Percentiles rank a stretch among this genome's conserved stretches.
These are phyloP conservation scores for Paratilapia polleni DNA, from an alignment of 2,113 vertebrate genomes.

Conservation along the genomic window DNA sequence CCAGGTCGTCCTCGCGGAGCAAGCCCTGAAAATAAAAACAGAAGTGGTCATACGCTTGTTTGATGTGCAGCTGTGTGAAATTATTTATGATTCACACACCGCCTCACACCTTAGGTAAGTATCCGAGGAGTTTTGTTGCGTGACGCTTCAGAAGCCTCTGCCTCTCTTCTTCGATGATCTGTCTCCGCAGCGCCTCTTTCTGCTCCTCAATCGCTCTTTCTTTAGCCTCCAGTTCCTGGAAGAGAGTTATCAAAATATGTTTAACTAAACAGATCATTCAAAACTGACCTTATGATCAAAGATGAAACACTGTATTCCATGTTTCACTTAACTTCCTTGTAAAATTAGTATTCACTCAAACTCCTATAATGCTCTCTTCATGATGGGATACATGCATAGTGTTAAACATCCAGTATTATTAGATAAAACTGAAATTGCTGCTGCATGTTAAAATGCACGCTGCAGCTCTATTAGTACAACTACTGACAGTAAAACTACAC, in stretches of 20 bases:
- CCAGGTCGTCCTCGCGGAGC: conserved; percentile 86
- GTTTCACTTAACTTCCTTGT: neutral
- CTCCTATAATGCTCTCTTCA: neutral
- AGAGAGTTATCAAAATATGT: neutral
- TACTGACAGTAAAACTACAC: neutral
- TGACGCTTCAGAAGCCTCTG: conserved; percentile 89
- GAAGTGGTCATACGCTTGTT: neutral
- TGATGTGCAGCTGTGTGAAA: neutral
- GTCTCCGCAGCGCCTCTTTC: conserved; percentile 76
- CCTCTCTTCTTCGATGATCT: conserved; percentile 93
- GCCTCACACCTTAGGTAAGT: conserved; percentile 88
- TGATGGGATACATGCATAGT: neutral
- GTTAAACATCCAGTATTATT: neutral
- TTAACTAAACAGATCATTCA: neutral
- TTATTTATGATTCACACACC: neutral
- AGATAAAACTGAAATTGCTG: too few species aligned
- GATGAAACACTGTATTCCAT: neutral
- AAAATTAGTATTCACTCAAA: neutral
- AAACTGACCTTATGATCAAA: neutral
- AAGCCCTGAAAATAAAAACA: conserved; percentile 81
- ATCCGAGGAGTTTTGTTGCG: conserved; percentile 88
- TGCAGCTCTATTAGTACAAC: neutral
- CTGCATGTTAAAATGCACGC: too few species aligned
- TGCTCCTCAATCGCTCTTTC: conserved; percentile 82
- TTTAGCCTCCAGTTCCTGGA: conserved; percentile 85